Percentiles rank a stretch among this genome's conserved stretches.
Conservation (phyloP, 2,113 vertebrate species). For the Onychostoma macrolepis region DNA sequence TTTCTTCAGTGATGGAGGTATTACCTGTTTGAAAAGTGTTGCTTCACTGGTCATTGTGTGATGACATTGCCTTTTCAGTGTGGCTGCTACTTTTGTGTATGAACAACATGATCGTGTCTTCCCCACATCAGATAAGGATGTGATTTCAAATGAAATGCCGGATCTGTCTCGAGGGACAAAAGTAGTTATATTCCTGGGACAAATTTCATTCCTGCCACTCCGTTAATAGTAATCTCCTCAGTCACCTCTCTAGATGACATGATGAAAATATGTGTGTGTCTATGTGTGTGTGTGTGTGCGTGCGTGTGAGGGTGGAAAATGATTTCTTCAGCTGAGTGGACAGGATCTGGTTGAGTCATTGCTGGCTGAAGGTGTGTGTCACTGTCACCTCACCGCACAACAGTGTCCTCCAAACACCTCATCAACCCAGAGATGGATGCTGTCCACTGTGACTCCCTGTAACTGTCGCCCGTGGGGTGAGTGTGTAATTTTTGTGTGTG, state of each 20-base stretch:
- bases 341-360: slow-evolving; percentile 51
- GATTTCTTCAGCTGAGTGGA: slow-evolving; percentile 35
- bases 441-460: slow-evolving; percentile 26
- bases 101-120: slow-evolving; percentile 1
- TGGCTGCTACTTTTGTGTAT: neutral
- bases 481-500: slow-evolving; percentile 9
- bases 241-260: neutral
- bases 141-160: slow-evolving; percentile 4
- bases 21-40: slow-evolving; percentile 39
- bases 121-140: slow-evolving; percentile 1
- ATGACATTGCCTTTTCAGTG: slow-evolving; percentile 6
- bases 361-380: slow-evolving; percentile 32
- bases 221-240: slow-evolving; percentile 35
- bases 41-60: slow-evolving; percentile 31
- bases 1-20: slow-evolving; percentile 38
- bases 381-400: slow-evolving; percentile 35
- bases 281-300: neutral
- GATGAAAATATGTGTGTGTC: slow-evolving; percentile 33
- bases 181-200: slow-evolving; percentile 23
- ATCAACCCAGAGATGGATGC: slow-evolving; percentile 32
- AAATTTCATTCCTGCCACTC: slow-evolving; percentile 22
- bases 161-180: slow-evolving; percentile 26
- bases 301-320: slow-evolving; percentile 6
- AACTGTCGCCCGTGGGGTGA: neutral
- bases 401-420: slow-evolving; percentile 43